A percentile compares a stretch with the other conserved stretches of the same genome.
Evolutionary conservation across 2,888 invertebrate genomes (phyloP).

Genomic region (Amitus sp.): DNA sequence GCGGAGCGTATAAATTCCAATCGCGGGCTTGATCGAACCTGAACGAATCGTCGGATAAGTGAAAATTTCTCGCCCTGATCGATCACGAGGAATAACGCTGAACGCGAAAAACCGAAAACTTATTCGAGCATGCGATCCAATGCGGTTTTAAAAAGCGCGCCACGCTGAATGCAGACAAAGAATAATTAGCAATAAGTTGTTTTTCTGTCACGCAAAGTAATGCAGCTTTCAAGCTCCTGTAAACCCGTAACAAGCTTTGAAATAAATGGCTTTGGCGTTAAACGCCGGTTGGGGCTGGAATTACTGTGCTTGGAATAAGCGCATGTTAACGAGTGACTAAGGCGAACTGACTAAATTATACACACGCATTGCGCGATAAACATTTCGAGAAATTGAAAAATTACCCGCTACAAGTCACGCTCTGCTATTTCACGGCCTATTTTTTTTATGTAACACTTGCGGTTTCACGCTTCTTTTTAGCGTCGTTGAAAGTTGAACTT

Average conservation of each 20-base stretch:
- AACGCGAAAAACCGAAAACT: no score
- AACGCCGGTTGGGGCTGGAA: conserved; percentile 31
- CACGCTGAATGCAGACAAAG: conserved; percentile 19
- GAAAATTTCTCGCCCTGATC: conserved; percentile 30
- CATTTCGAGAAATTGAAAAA: conserved; percentile 1
- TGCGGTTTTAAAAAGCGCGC: background rate
- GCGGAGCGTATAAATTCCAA: conserved; percentile 41
- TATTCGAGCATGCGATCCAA: no score
- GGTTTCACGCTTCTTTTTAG: no score
- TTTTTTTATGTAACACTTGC: no score
- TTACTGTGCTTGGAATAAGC: conserved; percentile 28
- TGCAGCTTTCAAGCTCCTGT: conserved; percentile 14
- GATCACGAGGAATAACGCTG: conserved; percentile 25
- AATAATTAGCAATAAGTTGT: conserved; percentile 38
- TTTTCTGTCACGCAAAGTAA: conserved; percentile 23
- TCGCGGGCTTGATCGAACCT: conserved; percentile 40
- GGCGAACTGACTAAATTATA: conserved; percentile 25
- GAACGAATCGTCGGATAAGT: conserved; percentile 28
- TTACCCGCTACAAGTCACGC: background rate
- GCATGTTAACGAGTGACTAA: conserved; percentile 31
- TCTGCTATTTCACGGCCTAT: background rate
- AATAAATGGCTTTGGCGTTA: conserved; percentile 38
- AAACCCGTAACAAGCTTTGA: conserved; percentile 32
- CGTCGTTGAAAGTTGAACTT: no score
- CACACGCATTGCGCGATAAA: conserved; percentile 8